Base-by-base conservation (phyloP, 2,888 invertebrate species). In the Gasteruption jaculator region DNA sequence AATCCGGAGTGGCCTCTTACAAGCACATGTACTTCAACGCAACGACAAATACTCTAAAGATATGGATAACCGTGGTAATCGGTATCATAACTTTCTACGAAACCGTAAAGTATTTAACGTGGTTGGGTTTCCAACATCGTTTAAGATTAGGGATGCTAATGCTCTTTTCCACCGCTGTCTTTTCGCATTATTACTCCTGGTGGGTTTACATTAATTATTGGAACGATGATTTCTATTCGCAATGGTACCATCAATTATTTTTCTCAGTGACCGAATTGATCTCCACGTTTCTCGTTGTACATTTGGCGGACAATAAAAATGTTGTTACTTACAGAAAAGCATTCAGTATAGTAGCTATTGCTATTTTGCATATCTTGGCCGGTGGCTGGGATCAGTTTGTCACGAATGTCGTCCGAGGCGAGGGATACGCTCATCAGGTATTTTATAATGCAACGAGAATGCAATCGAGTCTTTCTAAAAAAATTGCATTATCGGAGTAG, bases 1-100 rank as follows among this genome's bases (percentile, higher is more conserved):
- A 83, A 63, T 77, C 79, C 18, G 83, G 83, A n/a, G 74, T 82
- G 46, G 80, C 81, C 26, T 76, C 80, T 15, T 83, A 81, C 58
- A 83, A 83, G 58, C 83, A 83, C 60, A 76, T 83, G 69, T 83
- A 83, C 65, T 83, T 83, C 65, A 83, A 83, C 65, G 80, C 80
- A 29, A 82, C 82, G 10, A 68, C 72, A 29, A 82, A 82, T 52
- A 76, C 77, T 19, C 69, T 80, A 48, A 82, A 82, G 72, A 83
- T 83, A 65, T 83, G 83, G 83, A 63, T 76, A 20, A 59, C 78
- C 14, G 76, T 81, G 2, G 79, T 81, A 4, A 57, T 78, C 34
- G 77, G 76, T 12, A 71, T 81, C 19, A 74, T 83, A 39, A 69
- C 73, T 8, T 71, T 80, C 24, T 83, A 83, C 58, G 83, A 83